phyloP scores from a whole-genome alignment of 1,140 invertebrate genomes.

The Pinna nobilis region DNA sequence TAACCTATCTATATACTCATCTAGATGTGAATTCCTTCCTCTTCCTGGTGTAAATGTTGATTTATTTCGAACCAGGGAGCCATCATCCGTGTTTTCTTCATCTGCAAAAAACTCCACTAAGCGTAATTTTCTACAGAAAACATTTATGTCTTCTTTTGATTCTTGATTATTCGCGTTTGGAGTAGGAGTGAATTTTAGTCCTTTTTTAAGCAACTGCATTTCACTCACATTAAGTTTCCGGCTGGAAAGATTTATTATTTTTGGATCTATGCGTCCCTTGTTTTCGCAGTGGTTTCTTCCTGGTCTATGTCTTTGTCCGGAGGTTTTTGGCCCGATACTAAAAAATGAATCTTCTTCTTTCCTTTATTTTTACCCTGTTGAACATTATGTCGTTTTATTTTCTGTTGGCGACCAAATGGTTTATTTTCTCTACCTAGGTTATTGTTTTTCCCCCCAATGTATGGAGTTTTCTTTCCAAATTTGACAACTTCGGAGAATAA shows the following conservation, averaged over 20 bases:
- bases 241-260: slow-evolving; percentile 29
- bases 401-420: no score
- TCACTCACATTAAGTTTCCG: slow-evolving; percentile 10
- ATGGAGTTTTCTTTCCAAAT: no score
- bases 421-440: no score
- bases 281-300: no score
- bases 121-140: neutral
- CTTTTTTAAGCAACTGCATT: slow-evolving; percentile 19
- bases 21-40: neutral
- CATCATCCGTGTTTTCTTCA: neutral
- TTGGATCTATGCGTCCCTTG: slow-evolving; percentile 2
- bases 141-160: slow-evolving; percentile 10
- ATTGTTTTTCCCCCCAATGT: no score
- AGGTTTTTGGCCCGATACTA: no score
- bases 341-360: no score
- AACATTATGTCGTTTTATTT: no score
- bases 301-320: no score
- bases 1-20: neutral
- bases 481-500: no score
- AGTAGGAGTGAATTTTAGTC: slow-evolving; percentile 28
- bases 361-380: no score
- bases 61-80: slow-evolving; percentile 18
- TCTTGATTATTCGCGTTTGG: slow-evolving; percentile 7
- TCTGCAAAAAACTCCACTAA: slow-evolving; percentile 14
- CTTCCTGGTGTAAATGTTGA: slow-evolving; percentile 9